Evolutionary conservation across 2,113 vertebrate species (phyloP).

Genomic region (Dasyornis broadbenti): DNA sequence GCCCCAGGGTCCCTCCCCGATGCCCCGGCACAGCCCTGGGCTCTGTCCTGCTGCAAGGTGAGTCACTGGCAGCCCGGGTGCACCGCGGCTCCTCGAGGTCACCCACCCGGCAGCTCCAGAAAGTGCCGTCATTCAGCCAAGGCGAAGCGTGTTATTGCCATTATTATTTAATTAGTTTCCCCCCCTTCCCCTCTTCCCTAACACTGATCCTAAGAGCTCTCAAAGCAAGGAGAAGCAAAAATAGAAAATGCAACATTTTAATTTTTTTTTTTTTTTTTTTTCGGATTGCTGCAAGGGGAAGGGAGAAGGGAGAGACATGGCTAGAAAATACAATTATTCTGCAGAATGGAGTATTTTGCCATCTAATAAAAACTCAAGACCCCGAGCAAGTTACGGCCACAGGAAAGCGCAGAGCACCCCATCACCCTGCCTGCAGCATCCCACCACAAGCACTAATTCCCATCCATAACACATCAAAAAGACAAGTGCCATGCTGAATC

Average conservation of each 20-base stretch:
- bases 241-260: not conserved
- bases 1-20: not conserved
- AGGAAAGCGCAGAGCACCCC: not conserved
- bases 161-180: not conserved
- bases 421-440: not conserved
- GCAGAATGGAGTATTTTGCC: slow-evolving; percentile 35
- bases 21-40: not conserved
- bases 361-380: slow-evolving; percentile 16
- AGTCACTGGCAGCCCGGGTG: not conserved
- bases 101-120: slow-evolving; percentile 11
- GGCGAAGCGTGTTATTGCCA: not conserved
- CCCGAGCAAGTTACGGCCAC: not conserved
- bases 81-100: not conserved
- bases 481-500: slow-evolving; percentile 53
- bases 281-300: not conserved
- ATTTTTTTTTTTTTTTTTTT: not conserved
- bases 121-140: slow-evolving; percentile 6
- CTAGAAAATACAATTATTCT: slow-evolving; percentile 7
- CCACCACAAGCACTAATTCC: not conserved
- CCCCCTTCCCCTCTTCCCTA: not conserved
- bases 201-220: not conserved
- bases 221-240: slow-evolving; percentile 4
- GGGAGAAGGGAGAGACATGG: not conserved
- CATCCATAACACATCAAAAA: slow-evolving; percentile 29
- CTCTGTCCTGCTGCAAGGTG: slow-evolving; percentile 51